Conservation (phyloP, 2,113 vertebrate species). For the Bos taurus region DNA sequence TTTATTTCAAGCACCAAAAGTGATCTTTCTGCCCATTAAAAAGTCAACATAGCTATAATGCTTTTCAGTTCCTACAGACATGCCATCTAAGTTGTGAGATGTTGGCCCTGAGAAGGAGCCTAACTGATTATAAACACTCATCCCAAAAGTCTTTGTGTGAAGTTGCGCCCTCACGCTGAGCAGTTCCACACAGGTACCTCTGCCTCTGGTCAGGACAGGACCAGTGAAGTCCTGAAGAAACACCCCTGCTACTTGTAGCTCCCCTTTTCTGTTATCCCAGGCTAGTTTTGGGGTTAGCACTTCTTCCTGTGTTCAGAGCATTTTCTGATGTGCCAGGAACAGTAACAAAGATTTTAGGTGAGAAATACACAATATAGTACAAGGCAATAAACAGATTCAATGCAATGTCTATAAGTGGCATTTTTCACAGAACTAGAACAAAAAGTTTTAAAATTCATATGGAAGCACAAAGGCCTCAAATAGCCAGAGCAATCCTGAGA, state of each 20-base stretch:
- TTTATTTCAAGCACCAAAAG: neutral
- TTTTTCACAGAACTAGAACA: neutral
- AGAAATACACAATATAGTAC: neutral
- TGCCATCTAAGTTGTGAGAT: neutral
- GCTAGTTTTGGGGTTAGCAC: neutral
- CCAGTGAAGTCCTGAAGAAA: neutral
- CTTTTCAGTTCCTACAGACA: neutral
- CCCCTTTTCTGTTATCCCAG: neutral
- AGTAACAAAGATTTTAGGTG: neutral
- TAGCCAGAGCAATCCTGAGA: neutral
- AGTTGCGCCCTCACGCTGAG: neutral
- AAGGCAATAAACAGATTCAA: neutral
- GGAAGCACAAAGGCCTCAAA: neutral
- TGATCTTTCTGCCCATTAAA: neutral
- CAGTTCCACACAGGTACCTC: fast-evolving
- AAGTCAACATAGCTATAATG: neutral
- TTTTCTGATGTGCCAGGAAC: neutral
- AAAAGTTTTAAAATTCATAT: neutral
- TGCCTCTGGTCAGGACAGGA: neutral
- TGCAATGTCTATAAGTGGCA: neutral
- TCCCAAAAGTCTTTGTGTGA: neutral
- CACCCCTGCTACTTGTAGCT: neutral
- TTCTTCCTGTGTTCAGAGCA: neutral
- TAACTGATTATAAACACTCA: neutral
- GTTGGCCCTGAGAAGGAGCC: neutral